Conservation (phyloP, 2,113 vertebrate genomes). For the Leptobrachium leishanense region DNA sequence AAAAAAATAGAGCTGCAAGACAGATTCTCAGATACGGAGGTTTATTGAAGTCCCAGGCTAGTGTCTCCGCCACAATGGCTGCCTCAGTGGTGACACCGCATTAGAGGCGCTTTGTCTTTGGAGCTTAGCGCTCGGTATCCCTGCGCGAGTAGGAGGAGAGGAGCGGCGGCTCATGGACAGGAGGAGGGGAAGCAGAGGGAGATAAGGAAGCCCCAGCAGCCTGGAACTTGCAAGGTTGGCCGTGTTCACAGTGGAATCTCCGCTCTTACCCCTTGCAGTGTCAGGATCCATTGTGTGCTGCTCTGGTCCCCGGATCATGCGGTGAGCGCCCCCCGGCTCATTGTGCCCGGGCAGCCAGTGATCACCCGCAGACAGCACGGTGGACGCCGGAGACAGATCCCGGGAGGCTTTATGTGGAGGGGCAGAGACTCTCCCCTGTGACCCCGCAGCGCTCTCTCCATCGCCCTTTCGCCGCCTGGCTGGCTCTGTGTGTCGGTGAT, state of each 20-base stretch:
- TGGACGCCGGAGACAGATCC: neutral
- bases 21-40: neutral
- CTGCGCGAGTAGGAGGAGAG: constrained; percentile 29
- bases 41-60: neutral
- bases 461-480: neutral
- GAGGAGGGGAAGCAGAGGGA: constrained; percentile 29
- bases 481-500: neutral
- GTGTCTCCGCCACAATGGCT: neutral
- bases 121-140: neutral
- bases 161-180: constrained; percentile 1
- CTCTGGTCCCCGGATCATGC: too few relatives aligned
- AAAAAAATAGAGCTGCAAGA: too few relatives aligned
- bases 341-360: neutral
- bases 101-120: neutral
- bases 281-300: neutral
- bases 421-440: too few relatives aligned
- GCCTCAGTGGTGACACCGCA: neutral
- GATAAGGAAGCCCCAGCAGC: constrained; percentile 39
- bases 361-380: neutral
- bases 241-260: constrained; percentile 23
- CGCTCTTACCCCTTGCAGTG: neutral
- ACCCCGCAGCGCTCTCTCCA: too few relatives aligned
- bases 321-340: neutral
- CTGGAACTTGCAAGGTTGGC: constrained; percentile 24
- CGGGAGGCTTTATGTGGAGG: neutral